Percentiles rank a stretch among this genome's conserved stretches.
phyloP scores from a whole-genome alignment of 53 echinoderm and acorn worm genomes.

The Luidia sarsii region DNA sequence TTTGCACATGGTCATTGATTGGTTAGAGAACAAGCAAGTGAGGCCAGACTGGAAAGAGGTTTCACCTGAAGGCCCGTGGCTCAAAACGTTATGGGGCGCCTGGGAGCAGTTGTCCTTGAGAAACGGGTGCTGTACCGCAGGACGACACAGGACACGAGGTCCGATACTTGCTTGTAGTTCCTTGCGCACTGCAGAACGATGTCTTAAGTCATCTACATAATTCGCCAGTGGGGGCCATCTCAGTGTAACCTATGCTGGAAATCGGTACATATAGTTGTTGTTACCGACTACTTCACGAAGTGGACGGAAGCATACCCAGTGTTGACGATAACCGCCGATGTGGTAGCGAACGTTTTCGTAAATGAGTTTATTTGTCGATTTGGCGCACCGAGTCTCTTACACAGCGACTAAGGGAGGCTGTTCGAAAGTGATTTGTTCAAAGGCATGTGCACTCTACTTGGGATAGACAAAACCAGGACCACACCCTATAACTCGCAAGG shows the following conservation, averaged over 20 bases:
- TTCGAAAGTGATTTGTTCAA: constrained; percentile 15
- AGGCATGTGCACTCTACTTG: constrained; percentile 1
- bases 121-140: constrained; percentile 33
- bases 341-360: constrained; percentile 23
- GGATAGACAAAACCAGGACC: constrained; percentile 36
- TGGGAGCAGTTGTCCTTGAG: constrained; percentile 41
- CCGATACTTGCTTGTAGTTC: constrained; percentile 38
- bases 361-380: constrained; percentile 40
- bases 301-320: constrained; percentile 37
- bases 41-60: constrained; percentile 42
- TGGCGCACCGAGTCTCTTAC: constrained; percentile 1
- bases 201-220: constrained; percentile 14
- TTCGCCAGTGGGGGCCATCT: constrained; percentile 15
- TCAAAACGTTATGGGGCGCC: constrained; percentile 26
- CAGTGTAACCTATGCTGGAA: constrained; percentile 2
- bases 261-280: constrained; percentile 27
- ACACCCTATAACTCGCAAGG: constrained; percentile 28
- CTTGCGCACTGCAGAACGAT: not conserved
- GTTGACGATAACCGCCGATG: not conserved
- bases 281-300: constrained; percentile 39
- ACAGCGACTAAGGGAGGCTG: constrained; percentile 39
- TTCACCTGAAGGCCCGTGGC: not conserved
- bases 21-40: constrained; percentile 7
- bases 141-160: constrained; percentile 16
- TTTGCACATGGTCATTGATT: constrained; percentile 6